Evolutionary conservation across 2,113 vertebrate species (phyloP).

Genomic region (Nesoenas mayeri): DNA sequence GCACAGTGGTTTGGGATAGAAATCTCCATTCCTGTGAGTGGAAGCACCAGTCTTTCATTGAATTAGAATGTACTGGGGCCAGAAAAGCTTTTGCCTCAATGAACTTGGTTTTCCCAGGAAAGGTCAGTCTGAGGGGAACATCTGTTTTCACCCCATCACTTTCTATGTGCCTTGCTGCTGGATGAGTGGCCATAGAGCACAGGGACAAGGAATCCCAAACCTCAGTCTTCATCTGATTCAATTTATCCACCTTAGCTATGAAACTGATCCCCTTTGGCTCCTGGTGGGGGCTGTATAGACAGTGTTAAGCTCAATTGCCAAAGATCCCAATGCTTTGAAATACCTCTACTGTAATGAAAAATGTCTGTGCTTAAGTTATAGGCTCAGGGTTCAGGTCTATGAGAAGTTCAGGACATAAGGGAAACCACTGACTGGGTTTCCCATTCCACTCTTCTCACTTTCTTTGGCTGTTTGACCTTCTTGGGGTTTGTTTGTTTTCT

Average conservation of each 20-base stretch:
- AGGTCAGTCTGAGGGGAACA: slow-evolving; percentile 15
- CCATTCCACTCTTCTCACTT: not conserved
- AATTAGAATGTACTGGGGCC: not conserved
- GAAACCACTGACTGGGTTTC: not conserved
- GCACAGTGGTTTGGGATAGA: not conserved
- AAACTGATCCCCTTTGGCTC: not conserved
- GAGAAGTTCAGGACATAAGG: not conserved
- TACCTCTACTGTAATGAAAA: slow-evolving; percentile 2
- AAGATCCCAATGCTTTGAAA: slow-evolving; percentile 26
- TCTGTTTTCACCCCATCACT: not conserved
- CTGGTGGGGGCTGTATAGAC: not conserved
- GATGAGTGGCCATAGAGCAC: not conserved
- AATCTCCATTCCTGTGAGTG: slow-evolving; percentile 7
- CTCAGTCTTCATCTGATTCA: not conserved
- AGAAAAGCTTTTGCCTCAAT: slow-evolving; percentile 18
- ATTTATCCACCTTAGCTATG: slow-evolving; percentile 19
- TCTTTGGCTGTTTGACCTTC: slow-evolving; percentile 8
- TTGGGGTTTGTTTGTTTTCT: not conserved
- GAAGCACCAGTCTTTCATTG: slow-evolving; percentile 24
- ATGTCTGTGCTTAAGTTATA: not conserved
- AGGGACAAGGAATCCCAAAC: not conserved
- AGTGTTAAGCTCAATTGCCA: not conserved
- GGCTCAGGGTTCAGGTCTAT: not conserved
- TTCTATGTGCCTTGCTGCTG: slow-evolving; percentile 1
- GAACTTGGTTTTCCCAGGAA: slow-evolving; percentile 33